Percentiles rank a stretch among this genome's conserved stretches.
phyloP scores from a whole-genome alignment of 2,113 vertebrate species.

The Hippocampus zosterae region DNA sequence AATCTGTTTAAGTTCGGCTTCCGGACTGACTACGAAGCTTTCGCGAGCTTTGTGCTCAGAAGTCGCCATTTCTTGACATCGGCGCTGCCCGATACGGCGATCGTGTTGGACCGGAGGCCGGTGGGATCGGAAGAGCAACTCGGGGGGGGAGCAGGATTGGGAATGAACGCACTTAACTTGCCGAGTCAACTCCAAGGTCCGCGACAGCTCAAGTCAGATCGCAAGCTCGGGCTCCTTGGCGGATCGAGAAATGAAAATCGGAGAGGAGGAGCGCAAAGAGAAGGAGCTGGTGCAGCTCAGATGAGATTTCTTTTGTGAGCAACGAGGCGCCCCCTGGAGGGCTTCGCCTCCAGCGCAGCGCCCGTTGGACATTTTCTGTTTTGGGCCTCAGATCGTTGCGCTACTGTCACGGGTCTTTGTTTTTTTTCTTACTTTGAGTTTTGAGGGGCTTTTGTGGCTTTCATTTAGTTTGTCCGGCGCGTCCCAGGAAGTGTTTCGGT shows the following conservation, averaged over 20 bases:
- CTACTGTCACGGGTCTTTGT: too few relatives aligned
- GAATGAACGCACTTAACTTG: slow-evolving; percentile 61
- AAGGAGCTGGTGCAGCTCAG: slow-evolving; percentile 28
- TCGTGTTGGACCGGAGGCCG: too few relatives aligned
- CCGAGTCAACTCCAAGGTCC: slow-evolving; percentile 66
- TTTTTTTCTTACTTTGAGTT: too few relatives aligned
- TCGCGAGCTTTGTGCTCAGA: slow-evolving; percentile 18
- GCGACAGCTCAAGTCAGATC: slow-evolving; percentile 48
- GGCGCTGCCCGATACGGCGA: not conserved
- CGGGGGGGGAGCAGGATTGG: slow-evolving; percentile 38
- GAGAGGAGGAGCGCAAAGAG: slow-evolving; percentile 16
- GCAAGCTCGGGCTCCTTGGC: slow-evolving; percentile 41
- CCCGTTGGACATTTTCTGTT: too few relatives aligned
- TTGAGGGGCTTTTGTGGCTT: too few relatives aligned
- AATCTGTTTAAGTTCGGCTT: not conserved
- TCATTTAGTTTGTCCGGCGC: too few relatives aligned
- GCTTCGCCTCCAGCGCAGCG: too few relatives aligned
- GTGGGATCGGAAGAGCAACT: slow-evolving; percentile 40
- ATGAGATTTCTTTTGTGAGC: too few relatives aligned
- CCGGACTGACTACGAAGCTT: slow-evolving; percentile 37
- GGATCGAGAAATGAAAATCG: slow-evolving; percentile 53
- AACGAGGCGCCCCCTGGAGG: too few relatives aligned
- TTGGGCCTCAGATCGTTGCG: too few relatives aligned
- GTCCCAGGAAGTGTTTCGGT: too few relatives aligned
- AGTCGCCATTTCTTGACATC: slow-evolving; percentile 19